Evolutionary conservation across 2,113 vertebrate species (phyloP), one percentile per base, ranked within the genome.

Genomic region (Amia ocellicauda): DNA sequence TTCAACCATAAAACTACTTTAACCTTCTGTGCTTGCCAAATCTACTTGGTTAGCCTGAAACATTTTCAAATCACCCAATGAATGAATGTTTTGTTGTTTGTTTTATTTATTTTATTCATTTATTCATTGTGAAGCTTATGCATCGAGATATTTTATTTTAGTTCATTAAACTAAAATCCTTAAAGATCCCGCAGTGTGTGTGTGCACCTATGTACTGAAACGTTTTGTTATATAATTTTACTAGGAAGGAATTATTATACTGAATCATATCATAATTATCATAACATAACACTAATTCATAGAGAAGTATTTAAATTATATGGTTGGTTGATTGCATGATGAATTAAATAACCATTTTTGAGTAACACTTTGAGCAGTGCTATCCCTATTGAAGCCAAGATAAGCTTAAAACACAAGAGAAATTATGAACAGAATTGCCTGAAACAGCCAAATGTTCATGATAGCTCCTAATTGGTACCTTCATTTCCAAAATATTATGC

Each of bases 251-350:
- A 84, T 81, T 82, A 88, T 86, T 76, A 81, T 67, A 75, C 78
- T 74, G 75, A 82, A 86, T 84, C 83, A 83, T 83, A 78, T 59
- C 74, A 77, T 80, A 87, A 88, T 90, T 87, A 87, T 85, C 81
- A 86, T 84, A 86, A 84, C 82, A 86, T 82, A 83, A 87, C 72
- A 85, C 82, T 88, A 85, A 89, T 89, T 89, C 85, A 83, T 81
- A 82, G 74, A 86, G 81, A 88, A 85, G 77, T 86, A 86, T 87
- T 89, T 83, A 88, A 89, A 90, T 88, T 85, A 89, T 86, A 89
- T 84, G 85, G 81, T 83, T 86, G 85, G 85, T 83, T 90, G 89
- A 89, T 87, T 88, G 81, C 78, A 76, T 84, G 84, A 87, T 89
- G 86, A 90, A 87, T 89, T 88, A 87, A 83, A 76, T 69, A 83